phyloP scores from a whole-genome alignment of 1,140 invertebrate genomes.

The Meloidogyne chitwoodi region DNA sequence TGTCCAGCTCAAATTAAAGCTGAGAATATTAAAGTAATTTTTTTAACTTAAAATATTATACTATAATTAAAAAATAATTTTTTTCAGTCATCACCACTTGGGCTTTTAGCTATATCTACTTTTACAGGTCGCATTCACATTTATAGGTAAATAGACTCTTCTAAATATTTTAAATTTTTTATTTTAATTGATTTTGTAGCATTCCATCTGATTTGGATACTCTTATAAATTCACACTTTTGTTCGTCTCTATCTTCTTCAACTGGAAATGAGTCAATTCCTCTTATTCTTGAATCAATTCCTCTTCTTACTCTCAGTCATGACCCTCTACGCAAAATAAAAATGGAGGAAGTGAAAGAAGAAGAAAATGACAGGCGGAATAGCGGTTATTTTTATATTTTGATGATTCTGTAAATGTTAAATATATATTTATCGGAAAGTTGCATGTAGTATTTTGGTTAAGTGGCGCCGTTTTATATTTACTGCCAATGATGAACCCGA shows the following conservation, averaged over 20 bases:
- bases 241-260: background rate
- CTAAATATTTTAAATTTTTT: background rate
- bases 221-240: background rate
- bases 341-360: background rate
- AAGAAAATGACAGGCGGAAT: background rate
- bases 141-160: too few species aligned
- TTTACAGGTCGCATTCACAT: constrained; percentile 1
- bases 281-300: background rate
- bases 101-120: background rate
- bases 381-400: background rate
- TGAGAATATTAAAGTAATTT: background rate
- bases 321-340: background rate
- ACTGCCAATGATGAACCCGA: background rate
- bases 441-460: background rate
- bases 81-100: background rate
- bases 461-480: background rate
- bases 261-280: background rate
- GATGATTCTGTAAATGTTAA: too few species aligned
- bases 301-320: constrained; percentile 7
- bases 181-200: background rate
- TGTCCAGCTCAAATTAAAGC: constrained; percentile 1
- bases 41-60: too few species aligned
- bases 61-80: background rate
- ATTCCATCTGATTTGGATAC: constrained; percentile 4
- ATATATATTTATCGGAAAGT: background rate